A percentile compares a stretch with the other conserved stretches of the same genome.
Conservation (phyloP, 2,888 invertebrate genomes). For the Drosophila vallismaia region DNA sequence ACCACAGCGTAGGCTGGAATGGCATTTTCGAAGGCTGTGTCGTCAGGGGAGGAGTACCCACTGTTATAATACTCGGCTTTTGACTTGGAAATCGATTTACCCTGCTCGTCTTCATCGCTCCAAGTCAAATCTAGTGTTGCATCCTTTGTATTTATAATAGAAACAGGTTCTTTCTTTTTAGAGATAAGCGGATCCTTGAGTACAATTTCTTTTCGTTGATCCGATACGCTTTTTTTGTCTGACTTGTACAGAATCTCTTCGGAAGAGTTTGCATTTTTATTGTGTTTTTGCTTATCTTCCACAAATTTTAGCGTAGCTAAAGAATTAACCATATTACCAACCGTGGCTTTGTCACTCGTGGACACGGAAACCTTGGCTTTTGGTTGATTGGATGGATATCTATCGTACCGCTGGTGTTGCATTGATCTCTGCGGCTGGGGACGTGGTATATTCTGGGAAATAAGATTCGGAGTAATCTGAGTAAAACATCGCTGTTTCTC, state of each 20-base stretch:
- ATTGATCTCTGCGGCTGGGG: not conserved
- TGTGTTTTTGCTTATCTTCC: not conserved
- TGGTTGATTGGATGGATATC: not conserved
- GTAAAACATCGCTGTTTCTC: not conserved
- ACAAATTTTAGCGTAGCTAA: not conserved
- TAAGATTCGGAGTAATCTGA: not conserved
- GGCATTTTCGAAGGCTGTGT: conserved; percentile 60
- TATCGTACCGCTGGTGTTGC: no score
- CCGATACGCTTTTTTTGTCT: no score
- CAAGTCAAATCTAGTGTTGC: not conserved
- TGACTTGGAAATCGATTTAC: not conserved
- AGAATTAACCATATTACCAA: not conserved
- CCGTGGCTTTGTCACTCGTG: not conserved
- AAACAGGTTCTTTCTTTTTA: not conserved
- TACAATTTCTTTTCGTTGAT: not conserved
- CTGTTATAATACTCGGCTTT: not conserved
- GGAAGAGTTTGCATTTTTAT: not conserved
- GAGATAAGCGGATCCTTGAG: not conserved
- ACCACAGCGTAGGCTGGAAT: conserved; percentile 79
- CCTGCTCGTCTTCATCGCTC: not conserved
- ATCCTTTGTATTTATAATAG: not conserved
- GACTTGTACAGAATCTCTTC: no score
- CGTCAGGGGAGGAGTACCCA: conserved; percentile 50
- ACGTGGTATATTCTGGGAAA: not conserved
- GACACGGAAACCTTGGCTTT: not conserved